Evolutionary conservation across 2,113 vertebrate species (phyloP), one percentile per base, ranked within the genome.

Genomic region (Dasyurus viverrinus): DNA sequence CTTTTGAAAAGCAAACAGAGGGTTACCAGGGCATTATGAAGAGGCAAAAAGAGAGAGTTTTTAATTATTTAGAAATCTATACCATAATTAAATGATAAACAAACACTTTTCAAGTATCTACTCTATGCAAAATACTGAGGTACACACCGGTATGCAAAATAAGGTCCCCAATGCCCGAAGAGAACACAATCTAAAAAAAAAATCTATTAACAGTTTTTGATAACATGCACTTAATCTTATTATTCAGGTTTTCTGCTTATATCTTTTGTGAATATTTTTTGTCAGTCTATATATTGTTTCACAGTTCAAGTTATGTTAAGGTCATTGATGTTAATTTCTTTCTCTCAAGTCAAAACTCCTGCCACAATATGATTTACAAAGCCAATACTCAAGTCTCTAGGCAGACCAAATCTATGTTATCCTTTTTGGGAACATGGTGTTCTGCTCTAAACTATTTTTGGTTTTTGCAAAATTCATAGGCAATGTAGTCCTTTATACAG

Each of bases 391-490:
- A 84, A 42, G 42, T 84, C 19, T 84, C n/a, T 23, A 84, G 68
- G 36, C 19, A 42, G 68, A 9, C 19, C 68, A 84, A n/a, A 84
- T 84, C 68, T 22, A 42, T 42, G 19, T 23, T 42, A 26, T 84
- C n/a, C 16, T n/a, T 84, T 84, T 84, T n/a, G 42, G 54, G 25
- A 95, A 3, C 68, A 92, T 90, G 92, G 46, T 12, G 46, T 89
- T 94, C 89, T 96, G 5, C 42, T 54, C 48, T 97, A 89, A 96
- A 94, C 91, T 76, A 0, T 3, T 42, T 53, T 2, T 91, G 95
- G 94, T n/a, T 96, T 48, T 95, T 95, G 92, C 53, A 94, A 92
- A 96, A 93, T 25, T 52, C 92, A 92, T 90, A 92, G 95, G 91
- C 94, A 26, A 19, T 36, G n/a, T 48, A 54, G 54, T 92, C 93